Percentiles rank a stretch among this genome's conserved stretches.
Conservation (phyloP, 1,140 invertebrate genomes). For the Cydia splendana region DNA sequence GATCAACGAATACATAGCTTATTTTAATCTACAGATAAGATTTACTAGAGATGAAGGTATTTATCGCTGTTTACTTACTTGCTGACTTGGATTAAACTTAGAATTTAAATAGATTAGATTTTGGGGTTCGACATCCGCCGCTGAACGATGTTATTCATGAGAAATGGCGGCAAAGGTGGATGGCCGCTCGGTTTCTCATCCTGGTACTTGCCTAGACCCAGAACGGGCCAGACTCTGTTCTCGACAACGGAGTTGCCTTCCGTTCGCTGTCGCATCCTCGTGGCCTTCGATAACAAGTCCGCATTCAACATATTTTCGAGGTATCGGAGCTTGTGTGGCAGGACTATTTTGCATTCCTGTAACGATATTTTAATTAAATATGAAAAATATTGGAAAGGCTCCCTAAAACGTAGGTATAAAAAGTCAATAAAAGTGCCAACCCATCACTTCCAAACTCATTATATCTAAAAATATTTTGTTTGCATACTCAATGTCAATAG, state of each 20-base stretch:
- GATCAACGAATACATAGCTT: not conserved
- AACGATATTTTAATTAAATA: conserved; percentile 30
- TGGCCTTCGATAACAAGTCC: conserved; percentile 65
- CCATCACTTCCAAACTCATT: not conserved
- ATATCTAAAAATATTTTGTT: not conserved
- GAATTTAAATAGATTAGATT: conserved; percentile 11
- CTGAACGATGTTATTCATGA: conserved; percentile 49
- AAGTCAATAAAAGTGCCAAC: not conserved
- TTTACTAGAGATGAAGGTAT: conserved; percentile 7
- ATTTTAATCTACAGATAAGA: conserved; percentile 5
- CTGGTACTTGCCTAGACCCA: conserved; percentile 60
- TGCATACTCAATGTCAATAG: not conserved
- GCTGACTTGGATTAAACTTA: conserved; percentile 28
- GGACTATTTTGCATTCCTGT: conserved; percentile 65
- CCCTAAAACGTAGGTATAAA: not conserved
- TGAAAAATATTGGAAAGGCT: no score
- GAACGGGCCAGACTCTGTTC: conserved; percentile 61
- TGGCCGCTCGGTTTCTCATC: conserved; percentile 44
- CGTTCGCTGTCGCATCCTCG: conserved; percentile 63
- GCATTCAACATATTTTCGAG: conserved; percentile 72
- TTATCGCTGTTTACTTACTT: conserved; percentile 22
- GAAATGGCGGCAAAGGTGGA: conserved; percentile 30
- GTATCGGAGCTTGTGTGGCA: conserved; percentile 69
- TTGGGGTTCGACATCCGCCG: conserved; percentile 49
- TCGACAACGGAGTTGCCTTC: conserved; percentile 63